Percentiles rank a stretch among this genome's conserved stretches.
These are phyloP conservation scores for Stenoptilia bipunctidactyla DNA, from an alignment of 2,888 invertebrate species.

Conservation along the genomic window DNA sequence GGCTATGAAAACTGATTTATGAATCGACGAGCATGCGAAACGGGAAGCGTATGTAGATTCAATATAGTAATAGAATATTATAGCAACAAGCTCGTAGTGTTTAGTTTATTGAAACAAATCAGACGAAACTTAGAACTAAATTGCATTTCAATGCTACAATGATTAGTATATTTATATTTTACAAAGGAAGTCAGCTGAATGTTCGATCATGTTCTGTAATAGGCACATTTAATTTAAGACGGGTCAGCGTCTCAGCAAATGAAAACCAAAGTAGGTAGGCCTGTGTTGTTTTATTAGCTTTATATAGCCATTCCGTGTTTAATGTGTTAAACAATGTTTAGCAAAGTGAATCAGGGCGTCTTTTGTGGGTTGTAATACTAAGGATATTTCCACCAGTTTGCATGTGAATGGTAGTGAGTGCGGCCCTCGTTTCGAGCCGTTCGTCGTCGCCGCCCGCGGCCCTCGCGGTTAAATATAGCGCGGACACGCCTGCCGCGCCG, in stretches of 20 bases:
- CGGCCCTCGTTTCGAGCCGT: conserved; percentile 31
- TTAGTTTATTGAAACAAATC: neutral
- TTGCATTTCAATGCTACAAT: conserved; percentile 1
- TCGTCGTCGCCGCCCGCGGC: conserved; percentile 31
- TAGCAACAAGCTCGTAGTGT: neutral
- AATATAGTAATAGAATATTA: neutral
- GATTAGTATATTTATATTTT: too few species aligned
- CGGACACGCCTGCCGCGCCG: conserved; percentile 47
- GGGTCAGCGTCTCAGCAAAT: too few species aligned
- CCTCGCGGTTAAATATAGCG: conserved; percentile 63
- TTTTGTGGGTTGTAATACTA: too few species aligned
- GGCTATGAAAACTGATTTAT: neutral
- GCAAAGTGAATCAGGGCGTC: too few species aligned
- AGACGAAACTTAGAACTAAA: neutral
- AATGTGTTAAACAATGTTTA: too few species aligned
- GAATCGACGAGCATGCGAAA: neutral
- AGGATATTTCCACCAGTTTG: conserved; percentile 20
- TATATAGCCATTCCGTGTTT: too few species aligned
- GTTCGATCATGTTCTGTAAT: too few species aligned
- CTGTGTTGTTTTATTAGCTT: too few species aligned
- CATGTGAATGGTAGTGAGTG: conserved; percentile 38
- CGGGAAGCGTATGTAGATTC: neutral
- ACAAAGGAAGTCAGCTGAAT: too few species aligned
- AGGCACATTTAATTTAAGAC: too few species aligned
- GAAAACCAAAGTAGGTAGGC: too few species aligned